A percentile compares a stretch with the other conserved stretches of the same genome.
These are phyloP conservation scores for Hirtodrosophila cameraria DNA, from an alignment of 2,888 invertebrate species.

Conservation along the genomic window DNA sequence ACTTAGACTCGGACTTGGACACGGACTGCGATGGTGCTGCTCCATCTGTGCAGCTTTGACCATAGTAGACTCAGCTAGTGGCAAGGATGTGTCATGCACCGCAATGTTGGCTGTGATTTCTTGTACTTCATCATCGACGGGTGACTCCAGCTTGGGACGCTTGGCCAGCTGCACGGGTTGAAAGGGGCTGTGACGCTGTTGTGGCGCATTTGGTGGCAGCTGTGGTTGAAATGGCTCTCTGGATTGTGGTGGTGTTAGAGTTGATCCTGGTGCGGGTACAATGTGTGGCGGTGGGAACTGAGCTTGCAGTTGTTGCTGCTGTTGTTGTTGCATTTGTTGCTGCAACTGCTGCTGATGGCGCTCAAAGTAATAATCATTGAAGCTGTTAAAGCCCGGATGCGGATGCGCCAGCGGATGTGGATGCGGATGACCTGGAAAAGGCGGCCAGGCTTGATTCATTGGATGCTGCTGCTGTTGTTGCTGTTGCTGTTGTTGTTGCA, in stretches of 20 bases:
- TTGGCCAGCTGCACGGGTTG: conserved; percentile 65
- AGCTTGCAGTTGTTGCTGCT: conserved; percentile 54
- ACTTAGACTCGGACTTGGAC: no score
- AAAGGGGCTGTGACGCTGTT: conserved; percentile 65
- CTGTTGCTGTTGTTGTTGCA: conserved; percentile 49
- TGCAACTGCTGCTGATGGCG: conserved; percentile 64
- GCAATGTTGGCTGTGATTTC: conserved; percentile 52
- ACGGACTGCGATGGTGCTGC: conserved; percentile 13
- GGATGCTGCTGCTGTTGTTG: conserved; percentile 54
- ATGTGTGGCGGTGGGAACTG: conserved; percentile 52
- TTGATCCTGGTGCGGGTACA: conserved; percentile 19
- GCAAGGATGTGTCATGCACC: conserved; percentile 24
- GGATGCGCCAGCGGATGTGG: conserved; percentile 39
- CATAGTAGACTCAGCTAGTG: conserved; percentile 41
- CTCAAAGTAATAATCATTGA: conserved; percentile 73
- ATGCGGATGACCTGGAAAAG: conserved; percentile 56
- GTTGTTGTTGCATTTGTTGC: conserved; percentile 67
- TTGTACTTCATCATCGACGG: conserved; percentile 65
- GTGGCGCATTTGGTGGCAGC: conserved; percentile 56
- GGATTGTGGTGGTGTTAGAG: conserved; percentile 39
- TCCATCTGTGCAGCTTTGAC: conserved; percentile 31
- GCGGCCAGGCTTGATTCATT: conserved; percentile 57
- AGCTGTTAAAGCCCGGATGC: conserved; percentile 60
- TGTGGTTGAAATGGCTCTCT: conserved; percentile 71
- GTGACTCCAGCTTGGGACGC: conserved; percentile 62